phyloP scores from a whole-genome alignment of 1,140 invertebrate genomes.

The Akabosia matsudoensis region DNA sequence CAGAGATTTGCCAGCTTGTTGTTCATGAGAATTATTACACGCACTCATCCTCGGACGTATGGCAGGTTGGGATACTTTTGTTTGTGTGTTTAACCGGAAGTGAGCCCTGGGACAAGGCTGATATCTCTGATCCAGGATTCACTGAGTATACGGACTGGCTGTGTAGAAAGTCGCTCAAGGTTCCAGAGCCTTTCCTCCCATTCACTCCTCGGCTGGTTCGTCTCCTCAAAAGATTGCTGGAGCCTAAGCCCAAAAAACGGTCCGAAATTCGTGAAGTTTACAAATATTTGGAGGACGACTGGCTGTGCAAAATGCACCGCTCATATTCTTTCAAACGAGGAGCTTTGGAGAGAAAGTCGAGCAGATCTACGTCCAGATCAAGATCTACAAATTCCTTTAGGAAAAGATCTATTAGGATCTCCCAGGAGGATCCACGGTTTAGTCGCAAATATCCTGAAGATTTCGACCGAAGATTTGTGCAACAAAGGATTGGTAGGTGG shows the following conservation, averaged over 20 bases:
- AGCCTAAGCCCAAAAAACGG: constrained; percentile 68
- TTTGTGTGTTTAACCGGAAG: constrained; percentile 71
- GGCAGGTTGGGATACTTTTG: constrained; percentile 72
- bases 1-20: constrained; percentile 61
- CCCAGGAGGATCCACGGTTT: not conserved
- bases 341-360: constrained; percentile 15
- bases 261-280: constrained; percentile 69
- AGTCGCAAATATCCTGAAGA: not conserved
- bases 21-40: constrained; percentile 39
- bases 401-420: constrained; percentile 9
- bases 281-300: constrained; percentile 70
- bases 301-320: constrained; percentile 56
- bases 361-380: constrained; percentile 6
- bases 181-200: constrained; percentile 61
- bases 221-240: constrained; percentile 68
- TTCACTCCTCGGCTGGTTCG: constrained; percentile 66
- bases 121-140: constrained; percentile 63
- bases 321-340: constrained; percentile 1
- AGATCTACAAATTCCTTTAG: constrained; percentile 15
- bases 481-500: constrained; percentile 17
- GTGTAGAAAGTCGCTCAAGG: constrained; percentile 65
- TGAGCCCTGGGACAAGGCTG: constrained; percentile 73
- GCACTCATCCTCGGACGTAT: constrained; percentile 65
- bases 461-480: constrained; percentile 4
- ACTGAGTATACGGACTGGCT: constrained; percentile 69